phyloP scores from a whole-genome alignment of 2,797 vertebrate genomes.

The Pseudomugil tenellus region DNA sequence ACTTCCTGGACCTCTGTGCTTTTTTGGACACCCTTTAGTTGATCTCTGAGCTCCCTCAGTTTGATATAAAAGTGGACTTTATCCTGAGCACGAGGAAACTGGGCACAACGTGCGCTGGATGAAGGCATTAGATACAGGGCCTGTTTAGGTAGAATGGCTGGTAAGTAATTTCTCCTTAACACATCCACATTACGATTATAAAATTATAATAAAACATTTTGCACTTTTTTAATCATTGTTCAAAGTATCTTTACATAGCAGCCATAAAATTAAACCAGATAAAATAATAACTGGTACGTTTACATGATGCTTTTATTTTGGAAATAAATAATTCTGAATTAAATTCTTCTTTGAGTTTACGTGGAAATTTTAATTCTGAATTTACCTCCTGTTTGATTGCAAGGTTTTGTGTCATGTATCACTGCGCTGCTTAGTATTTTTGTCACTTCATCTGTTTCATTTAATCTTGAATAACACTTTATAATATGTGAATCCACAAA shows the following conservation, averaged over 20 bases:
- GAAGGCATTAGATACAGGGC: slow-evolving; percentile 97
- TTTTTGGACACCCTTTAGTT: slow-evolving; percentile 86
- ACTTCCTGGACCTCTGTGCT: slow-evolving; percentile 89
- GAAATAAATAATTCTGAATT: no score
- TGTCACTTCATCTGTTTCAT: neutral
- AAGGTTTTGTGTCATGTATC: no score
- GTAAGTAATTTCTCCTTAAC: neutral
- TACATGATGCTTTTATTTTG: no score
- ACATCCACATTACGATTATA: neutral
- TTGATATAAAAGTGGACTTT: slow-evolving; percentile 99
- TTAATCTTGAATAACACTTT: neutral
- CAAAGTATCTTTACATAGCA: no score
- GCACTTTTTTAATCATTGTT: neutral
- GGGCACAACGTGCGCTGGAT: slow-evolving; percentile 95
- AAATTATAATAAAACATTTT: neutral
- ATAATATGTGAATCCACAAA: neutral
- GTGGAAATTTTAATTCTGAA: no score
- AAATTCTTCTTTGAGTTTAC: no score
- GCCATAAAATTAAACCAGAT: neutral
- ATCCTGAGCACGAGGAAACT: slow-evolving; percentile 98
- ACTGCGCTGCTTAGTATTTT: neutral
- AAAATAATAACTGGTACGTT: no score
- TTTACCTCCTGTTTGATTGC: no score
- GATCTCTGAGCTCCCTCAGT: slow-evolving; percentile 91
- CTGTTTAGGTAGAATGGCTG: slow-evolving; percentile 65